Conservation (phyloP, 2,888 invertebrate genomes). For the Coelinius sp. region DNA sequence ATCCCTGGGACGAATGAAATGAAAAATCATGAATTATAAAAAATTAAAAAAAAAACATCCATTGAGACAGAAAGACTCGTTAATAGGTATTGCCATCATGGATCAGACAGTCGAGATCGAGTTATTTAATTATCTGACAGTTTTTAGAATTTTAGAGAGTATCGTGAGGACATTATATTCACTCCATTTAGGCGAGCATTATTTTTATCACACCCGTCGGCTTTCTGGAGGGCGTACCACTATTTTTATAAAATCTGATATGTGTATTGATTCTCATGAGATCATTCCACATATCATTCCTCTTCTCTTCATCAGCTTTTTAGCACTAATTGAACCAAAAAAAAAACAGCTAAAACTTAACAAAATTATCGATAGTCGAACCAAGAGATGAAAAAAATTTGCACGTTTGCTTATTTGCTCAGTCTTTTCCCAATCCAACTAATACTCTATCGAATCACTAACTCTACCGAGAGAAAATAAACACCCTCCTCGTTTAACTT, state of each 20-base stretch:
- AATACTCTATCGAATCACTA: background rate
- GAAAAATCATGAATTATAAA: conserved; percentile 23
- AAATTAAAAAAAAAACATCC: conserved; percentile 37
- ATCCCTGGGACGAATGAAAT: conserved; percentile 18
- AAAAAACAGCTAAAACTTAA: background rate
- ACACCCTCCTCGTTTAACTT: conserved; percentile 30
- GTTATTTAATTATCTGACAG: conserved; percentile 20
- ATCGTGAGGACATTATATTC: background rate
- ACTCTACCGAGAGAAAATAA: no score
- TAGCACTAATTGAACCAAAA: background rate
- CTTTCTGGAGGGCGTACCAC: conserved; percentile 48
- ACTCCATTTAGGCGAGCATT: conserved; percentile 32
- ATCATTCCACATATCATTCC: background rate
- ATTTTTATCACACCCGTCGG: conserved; percentile 39
- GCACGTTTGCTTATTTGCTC: conserved; percentile 13
- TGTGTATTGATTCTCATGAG: no score
- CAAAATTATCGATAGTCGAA: background rate
- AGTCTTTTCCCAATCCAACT: background rate
- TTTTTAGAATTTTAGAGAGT: conserved; percentile 11
- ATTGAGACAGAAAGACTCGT: conserved; percentile 42
- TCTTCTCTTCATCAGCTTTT: background rate
- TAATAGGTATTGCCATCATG: conserved; percentile 49
- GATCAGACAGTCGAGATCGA: conserved; percentile 42
- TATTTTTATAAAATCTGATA: conserved; percentile 28
- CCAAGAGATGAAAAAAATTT: background rate